Base-by-base conservation (phyloP, 2,888 invertebrate genomes). In the Anthrax anthrax region DNA sequence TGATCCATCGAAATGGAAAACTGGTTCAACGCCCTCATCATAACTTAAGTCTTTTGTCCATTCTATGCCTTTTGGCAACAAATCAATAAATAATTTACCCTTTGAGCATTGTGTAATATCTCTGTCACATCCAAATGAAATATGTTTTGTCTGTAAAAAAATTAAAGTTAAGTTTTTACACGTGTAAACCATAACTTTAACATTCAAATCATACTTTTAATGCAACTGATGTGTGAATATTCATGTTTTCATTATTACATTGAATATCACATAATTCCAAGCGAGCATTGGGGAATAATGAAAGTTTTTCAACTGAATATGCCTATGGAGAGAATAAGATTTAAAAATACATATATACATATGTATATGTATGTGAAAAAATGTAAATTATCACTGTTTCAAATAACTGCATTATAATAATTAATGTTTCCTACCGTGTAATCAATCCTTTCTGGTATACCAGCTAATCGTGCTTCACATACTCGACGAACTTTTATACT, bases 1-100 rank as follows among this genome's bases (percentile, higher is more conserved):
- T 46, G 80, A 84, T 37, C 97, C 97, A 69, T 97, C 95, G 68
- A 97, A 97, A 61, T 89, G 87, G 69, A 91, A 95, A 69, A 95
- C 87, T 60, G 92, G 88, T 63, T 92, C 92, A 43, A 84, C 80
- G 56, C 82, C 87, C 61, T 87, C 84, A 58, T 88, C 88, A n/a
- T 81, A 84, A 55, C 83, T 84, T 37, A 88, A 68, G 43, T 81
- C 78, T 58, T 82, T 81, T 0, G 85, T 85, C 87, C 88, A 89
- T 60, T 86, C 82, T 46, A 80, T 77, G 58, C 80, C 82, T 1
- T 62, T 63, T 0, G 64, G 67, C 19, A 68, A 47, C 3, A 68
- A 52, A 49, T 68, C 61, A 18, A 58, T 57, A 4, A 68, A 47
- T 4, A 51, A 52, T 10, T 57, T 52, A 18, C 57, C 56, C 2